These are phyloP conservation scores for Heliconius ethilla DNA, from an alignment of 2,888 invertebrate genomes.

Conservation along the genomic window DNA sequence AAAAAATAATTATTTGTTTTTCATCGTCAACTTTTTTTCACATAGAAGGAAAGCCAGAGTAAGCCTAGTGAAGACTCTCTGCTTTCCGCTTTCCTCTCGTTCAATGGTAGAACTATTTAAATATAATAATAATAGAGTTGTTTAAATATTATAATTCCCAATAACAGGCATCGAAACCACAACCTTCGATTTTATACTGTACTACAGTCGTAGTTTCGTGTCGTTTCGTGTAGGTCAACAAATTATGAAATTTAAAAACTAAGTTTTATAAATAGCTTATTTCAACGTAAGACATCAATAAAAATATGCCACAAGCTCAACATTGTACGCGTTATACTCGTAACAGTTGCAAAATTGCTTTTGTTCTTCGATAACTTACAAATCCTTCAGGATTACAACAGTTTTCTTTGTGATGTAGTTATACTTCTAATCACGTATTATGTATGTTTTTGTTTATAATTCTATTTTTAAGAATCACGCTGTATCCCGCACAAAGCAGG, in stretches of 20 bases:
- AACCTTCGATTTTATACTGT: no score
- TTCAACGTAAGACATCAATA: constrained; percentile 65
- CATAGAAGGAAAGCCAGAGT: not conserved
- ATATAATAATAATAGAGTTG: no score
- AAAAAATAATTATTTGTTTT: no score
- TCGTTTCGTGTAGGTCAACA: no score
- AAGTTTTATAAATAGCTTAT: constrained; percentile 59
- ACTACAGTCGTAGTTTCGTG: no score
- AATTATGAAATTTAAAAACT: constrained; percentile 45
- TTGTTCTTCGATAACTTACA: constrained; percentile 66
- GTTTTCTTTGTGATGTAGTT: constrained; percentile 35
- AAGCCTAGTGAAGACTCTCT: not conserved
- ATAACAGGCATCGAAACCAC: no score
- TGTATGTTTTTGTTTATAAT: no score
- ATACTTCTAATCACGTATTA: not conserved
- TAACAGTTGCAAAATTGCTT: constrained; percentile 69
- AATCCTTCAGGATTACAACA: constrained; percentile 55
- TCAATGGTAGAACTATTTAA: not conserved
- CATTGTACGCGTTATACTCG: constrained; percentile 47
- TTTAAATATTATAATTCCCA: no score
- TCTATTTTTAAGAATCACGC: no score
- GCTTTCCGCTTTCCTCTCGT: not conserved
- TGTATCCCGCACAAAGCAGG: no score
- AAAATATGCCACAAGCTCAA: constrained; percentile 56
- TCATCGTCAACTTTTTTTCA: not conserved